Base-by-base conservation (phyloP, 2,888 invertebrate species). In the Sisyra terminalis region DNA sequence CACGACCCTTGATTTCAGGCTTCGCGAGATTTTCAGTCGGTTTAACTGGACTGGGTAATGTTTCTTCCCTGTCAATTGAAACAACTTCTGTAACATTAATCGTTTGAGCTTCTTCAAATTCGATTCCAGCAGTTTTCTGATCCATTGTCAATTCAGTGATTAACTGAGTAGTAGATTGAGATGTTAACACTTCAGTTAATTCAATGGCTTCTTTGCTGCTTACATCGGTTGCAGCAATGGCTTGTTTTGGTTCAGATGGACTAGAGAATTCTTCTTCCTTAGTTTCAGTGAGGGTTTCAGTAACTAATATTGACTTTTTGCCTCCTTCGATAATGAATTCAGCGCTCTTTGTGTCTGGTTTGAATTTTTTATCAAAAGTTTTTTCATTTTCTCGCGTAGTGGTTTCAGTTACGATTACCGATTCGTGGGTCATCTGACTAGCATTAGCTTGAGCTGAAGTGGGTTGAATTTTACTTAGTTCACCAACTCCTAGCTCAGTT, bases 331-430 rank as follows among this genome's bases (percentile, higher is more conserved):
- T 44, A 42, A 37, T 13, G 11, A 39, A 31, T 45, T 45, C 31
- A 2, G 58, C 67, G 39, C 40, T 52, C 31, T 51, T 55, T 13
- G 51, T 42, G 29, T 57, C 51, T 4, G 55, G 51, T 45, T 55
- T 51, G 35, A 53, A 49, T 44, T 55, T 39, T 35, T 49, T 47
- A 43, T 50, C 49, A 43, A 62, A 49, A 13, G 48, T 48, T 24
- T 55, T 56, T 47, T 64, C 65, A 16, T 53, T 55, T 48, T 65
- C 65, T 39, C 57, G 52, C 45, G 59, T 55, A 9, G 58, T 48
- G 15, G 54, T 50, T 45, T 54, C 49, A 16, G 55, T 51, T 45
- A 58, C 55, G 3, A 45, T 47, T 18, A 58, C 43, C 31, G 37
- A 11, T 45, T 51, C 58, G 43, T 53, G 51, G 9, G 55, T 52